Conservation (phyloP, 2,888 invertebrate genomes). For the Spodoptera picta region DNA sequence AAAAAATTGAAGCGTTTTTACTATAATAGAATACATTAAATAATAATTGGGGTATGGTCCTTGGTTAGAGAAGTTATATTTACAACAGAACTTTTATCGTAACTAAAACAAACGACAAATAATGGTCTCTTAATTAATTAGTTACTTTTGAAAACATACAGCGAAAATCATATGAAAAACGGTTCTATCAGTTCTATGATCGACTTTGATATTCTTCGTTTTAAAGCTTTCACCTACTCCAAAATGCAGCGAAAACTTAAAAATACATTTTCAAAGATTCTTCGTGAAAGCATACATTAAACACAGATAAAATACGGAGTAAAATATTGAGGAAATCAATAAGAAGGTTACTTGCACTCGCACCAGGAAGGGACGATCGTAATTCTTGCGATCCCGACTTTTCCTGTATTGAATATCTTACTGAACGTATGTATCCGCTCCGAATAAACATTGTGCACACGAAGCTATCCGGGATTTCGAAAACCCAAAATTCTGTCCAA, state of each 20-base stretch:
- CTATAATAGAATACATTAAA: no score
- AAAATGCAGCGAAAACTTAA: not conserved
- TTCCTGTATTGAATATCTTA: constrained; percentile 63
- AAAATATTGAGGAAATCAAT: constrained; percentile 33
- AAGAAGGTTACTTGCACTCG: constrained; percentile 43
- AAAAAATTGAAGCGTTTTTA: constrained; percentile 1
- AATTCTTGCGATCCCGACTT: constrained; percentile 59
- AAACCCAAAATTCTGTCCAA: constrained; percentile 29
- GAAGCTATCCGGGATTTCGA: constrained; percentile 34
- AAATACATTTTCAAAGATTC: constrained; percentile 5
- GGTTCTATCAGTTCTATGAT: no score
- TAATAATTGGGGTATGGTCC: no score
- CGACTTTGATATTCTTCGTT: no score
- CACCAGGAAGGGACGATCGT: constrained; percentile 51
- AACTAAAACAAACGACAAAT: no score
- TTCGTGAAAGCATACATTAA: constrained; percentile 5
- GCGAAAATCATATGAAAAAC: no score
- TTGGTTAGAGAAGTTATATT: no score
- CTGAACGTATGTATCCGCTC: constrained; percentile 47
- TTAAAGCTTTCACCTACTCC: no score
- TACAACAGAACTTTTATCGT: no score
- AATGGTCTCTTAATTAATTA: no score
- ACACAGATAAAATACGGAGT: constrained; percentile 22
- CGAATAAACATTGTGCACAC: constrained; percentile 41
- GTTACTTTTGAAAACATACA: no score